Base-by-base conservation (phyloP, 1,140 invertebrate species). In the Nautilus pompilius region DNA sequence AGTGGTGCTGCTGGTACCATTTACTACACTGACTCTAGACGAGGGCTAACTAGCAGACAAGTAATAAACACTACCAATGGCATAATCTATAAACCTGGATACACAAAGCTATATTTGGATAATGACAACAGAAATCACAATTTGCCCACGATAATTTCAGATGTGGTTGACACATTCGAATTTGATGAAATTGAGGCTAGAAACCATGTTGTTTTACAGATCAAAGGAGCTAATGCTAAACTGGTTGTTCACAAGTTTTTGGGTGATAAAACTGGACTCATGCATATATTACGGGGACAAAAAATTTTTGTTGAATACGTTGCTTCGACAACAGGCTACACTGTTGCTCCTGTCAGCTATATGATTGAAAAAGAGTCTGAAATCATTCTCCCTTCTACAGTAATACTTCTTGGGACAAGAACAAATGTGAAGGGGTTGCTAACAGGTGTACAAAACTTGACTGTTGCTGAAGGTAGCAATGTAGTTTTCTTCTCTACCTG, bases 321-420 rank as follows among this genome's bases (percentile, higher is more conserved):
- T 22, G 69, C 70, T 32, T 77, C 75, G 5, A 71, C 67, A 36
- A 68, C 69, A 41, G 73, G 75, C 10, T 77, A 73, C 55, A 75
- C 75, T 20, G 71, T 77, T 13, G 75, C 75, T n/a, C 75, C 75
- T 24, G 75, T 77, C 46, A 77, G 75, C 51, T 77, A 73, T 57
- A 66, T 62, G 34, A 67, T 75, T 36, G 73, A 77, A 26, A 22
- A 53, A 28, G 66, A 60, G 10, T 61, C 71, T 15, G 73, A 75
- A 34, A 68, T 77, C 24, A 58, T 70, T 22, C 59, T 75, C 10
- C 75, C 75, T 6, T 75, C 73, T 17, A 75, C 73, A 5, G 70
- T 73, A 10, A 69, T 73, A 30, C 55, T 77, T 65, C 65, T 77
- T n/a, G 75, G 75, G 3, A 77, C 75, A 10, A 59, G 75, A 29